Base-by-base conservation (phyloP, 2,888 invertebrate species). In the Drosophila diplacantha region DNA sequence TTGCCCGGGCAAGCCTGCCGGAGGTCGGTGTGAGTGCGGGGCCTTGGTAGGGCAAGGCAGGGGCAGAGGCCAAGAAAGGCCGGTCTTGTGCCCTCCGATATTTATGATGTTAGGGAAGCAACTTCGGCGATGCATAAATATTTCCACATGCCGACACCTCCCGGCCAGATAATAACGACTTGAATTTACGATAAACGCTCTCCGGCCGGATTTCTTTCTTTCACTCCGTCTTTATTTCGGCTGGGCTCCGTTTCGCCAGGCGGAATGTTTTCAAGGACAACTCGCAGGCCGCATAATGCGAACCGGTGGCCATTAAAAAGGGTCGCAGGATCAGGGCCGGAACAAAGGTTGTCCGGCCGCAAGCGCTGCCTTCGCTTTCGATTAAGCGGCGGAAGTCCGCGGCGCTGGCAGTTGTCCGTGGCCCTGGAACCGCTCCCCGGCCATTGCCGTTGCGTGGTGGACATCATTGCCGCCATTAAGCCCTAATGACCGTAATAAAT, bases 381-480 rank as follows among this genome's bases (percentile, higher is more conserved):
- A 82, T 82, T 83, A 82, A 83, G 73, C 75, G 77, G 70, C 80
- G 80, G 80, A 81, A 74, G 80, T 83, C 63, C 67, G 69, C 71
- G 77, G 73, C 73, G 34, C 62, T 24, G 53, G 22, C 59, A 34
- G 47, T 54, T 62, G 64, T 57, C 61, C 59, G 39, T 58, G 59
- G 64, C 57, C 51, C 49, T 56, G 57, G 43, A 43, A 24, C 43
- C 43, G 46, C 52, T 43, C 38, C 37, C 35, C 16, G 46, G 60
- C 52, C 71, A 63, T 68, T 74, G 62, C 53, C 71, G 65, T 68
- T 74, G 76, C 69, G 76, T 73, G 80, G 80, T 81, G 84, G 82
- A 80, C 84, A 83, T 80, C 84, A 80, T 82, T 80, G 81, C 84
- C 81, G 61, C 84, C 82, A 81, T 81, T 81, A 84, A 79, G 81